Base-by-base conservation (phyloP, 2,888 invertebrate genomes). In the Drosophila quasianomalipes region DNA sequence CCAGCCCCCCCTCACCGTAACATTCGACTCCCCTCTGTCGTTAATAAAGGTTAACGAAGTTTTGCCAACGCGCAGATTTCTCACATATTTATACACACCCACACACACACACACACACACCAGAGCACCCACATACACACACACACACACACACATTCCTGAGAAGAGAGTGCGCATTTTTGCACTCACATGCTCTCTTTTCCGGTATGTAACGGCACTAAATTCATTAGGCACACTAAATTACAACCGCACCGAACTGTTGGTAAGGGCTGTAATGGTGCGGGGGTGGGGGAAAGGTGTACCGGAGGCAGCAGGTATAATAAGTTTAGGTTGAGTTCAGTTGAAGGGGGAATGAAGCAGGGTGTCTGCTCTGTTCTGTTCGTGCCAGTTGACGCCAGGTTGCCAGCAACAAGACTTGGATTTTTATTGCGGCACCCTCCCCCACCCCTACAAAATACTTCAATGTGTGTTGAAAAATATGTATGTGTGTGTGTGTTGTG, bases 221-320 rank as follows among this genome's bases (percentile, higher is more conserved):
- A 89, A 89, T 89, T 89, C 89, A 89, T 89, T 89, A 89, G 89
- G 81, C 89, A 85, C 89, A 90, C 87, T 87, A 89, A 89, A 89
- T 90, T 89, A 89, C 85, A 90, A 85, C 85, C 87, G 70, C 85
- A 81, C 79, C 69, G 75, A 16, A 39, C 28, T 37, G 70, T 69
- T 68, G 71, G 59, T 67, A 69, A 49, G 74, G 52, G 51, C 37
- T 7, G 28, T n/a, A 52, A 12, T 57, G 51, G 19, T 39, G 9
- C 0, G 44, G 19, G 9, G 0, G n/a, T 0, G 12, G 47, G 14
- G 26, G 33, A 0, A 4, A 37, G 26, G 3, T 10, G 35, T 16
- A 35, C 16, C 16, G 35, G 35, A 16, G 35, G 35, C 16, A 35
- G n/a, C 39, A 66, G 49, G 49, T 54, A 35, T n/a, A 66, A 47